Conservation (phyloP, 2,113 vertebrate species). For the Hiodon tergisus region DNA sequence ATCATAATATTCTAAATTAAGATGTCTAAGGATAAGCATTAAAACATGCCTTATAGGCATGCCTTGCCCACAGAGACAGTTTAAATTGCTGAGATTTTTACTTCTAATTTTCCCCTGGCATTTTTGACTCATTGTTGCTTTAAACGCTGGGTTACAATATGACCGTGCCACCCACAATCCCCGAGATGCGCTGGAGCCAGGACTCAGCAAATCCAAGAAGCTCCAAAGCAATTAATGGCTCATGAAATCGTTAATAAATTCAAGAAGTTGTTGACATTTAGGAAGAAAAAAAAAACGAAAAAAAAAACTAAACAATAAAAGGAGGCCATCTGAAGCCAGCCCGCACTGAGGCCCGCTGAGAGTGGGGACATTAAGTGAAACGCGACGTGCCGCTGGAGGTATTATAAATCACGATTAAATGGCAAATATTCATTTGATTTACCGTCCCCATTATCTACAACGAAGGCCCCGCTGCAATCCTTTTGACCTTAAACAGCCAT, state of each 20-base stretch:
- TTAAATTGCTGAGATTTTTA: too few species aligned
- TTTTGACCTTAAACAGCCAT: conserved; percentile 37
- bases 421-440: conserved; percentile 47
- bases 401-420: conserved; percentile 48
- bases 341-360: conserved; percentile 35
- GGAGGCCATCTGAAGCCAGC: conserved; percentile 7
- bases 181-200: too few species aligned
- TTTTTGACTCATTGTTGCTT: too few species aligned
- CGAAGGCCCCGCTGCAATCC: conserved; percentile 37
- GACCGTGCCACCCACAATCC: too few species aligned
- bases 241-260: not conserved
- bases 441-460: conserved; percentile 47
- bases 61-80: too few species aligned
- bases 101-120: too few species aligned
- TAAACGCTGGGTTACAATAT: too few species aligned
- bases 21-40: too few species aligned
- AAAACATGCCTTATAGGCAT: too few species aligned
- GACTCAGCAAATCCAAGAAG: too few species aligned
- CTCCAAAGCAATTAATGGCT: not conserved
- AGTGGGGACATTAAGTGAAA: conserved; percentile 41
- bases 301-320: not conserved
- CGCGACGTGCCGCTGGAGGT: conserved; percentile 39
- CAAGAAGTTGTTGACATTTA: conserved; percentile 16
- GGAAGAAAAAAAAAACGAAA: conserved; percentile 21
- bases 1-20: too few species aligned